Evolutionary conservation across 2,888 invertebrate species (phyloP), one percentile per base, ranked within the genome.

Genomic region (Chrysotoxum bicinctum): DNA sequence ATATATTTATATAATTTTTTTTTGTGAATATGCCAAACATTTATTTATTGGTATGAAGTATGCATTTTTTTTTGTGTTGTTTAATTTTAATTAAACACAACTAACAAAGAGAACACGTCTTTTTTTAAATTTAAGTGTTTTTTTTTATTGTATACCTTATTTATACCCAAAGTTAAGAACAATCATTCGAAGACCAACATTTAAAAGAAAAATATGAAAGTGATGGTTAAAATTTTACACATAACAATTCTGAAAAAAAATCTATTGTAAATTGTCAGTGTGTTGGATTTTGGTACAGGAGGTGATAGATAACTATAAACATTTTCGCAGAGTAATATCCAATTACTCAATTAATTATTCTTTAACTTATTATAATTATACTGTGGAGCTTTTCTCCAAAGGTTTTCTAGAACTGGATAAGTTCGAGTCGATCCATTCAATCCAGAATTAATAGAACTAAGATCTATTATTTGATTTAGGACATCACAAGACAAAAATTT

Each of bases 21-120:
- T 16, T 77, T 21, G 50, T 66, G 48, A 66, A 66, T 75, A 79
- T 45, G 60, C 70, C 74, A 60, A 70, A 75, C 74, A 75, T 58
- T 75, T 62, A 64, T 75, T 75, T 60, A 52, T 76, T 54, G 12
- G 43, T 76, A 77, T 73, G 77, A 74, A 80, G 37, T 54, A 77
- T 56, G 66, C 14, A 62, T 60, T 37, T 60, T 37, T 60, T 35
- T 74, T 54, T 62, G 54, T n/a, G 14, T 81, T 48, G 40, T 16
- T 64, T 52, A 52, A 8, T 60, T 69, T 77, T 69, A 45, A 32
- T 35, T 21, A 70, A 64, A 54, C 60, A 56, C 64, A 78, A 73
- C 73, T 73, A 66, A 54, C 60, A 73, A 50, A 62, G 50, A 56
- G 21, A 81, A 43, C 56, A 70, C 52, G 48, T 64, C 45, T 26